Evolutionary conservation across 1,140 invertebrate genomes (phyloP), one percentile per base, ranked within the genome.

Genomic region (Andrena cerasifolii): DNA sequence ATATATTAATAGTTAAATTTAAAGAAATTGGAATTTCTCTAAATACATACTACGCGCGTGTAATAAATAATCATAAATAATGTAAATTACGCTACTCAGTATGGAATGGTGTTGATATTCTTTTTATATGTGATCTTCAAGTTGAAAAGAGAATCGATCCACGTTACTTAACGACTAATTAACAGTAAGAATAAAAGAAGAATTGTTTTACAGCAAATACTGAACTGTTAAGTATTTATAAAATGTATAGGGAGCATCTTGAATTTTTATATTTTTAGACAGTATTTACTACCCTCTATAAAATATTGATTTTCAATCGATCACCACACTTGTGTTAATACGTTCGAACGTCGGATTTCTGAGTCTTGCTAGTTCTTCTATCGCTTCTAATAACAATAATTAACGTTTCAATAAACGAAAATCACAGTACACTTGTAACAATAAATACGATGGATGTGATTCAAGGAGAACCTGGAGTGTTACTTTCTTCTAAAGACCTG

Each of bases 21-120:
- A 66, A 58, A 43, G n/a, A 54, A 67, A 68, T 6, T 59, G 21
- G 40, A 49, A 40, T 49, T 68, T 62, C 18, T 53, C 24, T 53
- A 33, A 51, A 61, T 18, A 33, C 40, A 33, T 53, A 62, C 51
- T 16, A 73, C 14, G 26, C 43, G 16, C 31, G 18, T 58, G 47
- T 78, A 82, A 82, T 79, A 79, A 82, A 82, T 79, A 82, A 61
- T 72, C 47, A 73, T 79, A 70, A 82, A 79, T 74, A 79, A 68
- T 53, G 24, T 73, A 75, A 43, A 68, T 75, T 47, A 68, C 31
- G 49, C 24, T 74, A 67, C 33, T 47, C 67, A 59, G 45, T 67
- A 79, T 82, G 77, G 65, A 28, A 75, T 73, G 63, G 59, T 73
- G 45, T 24, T 59, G n/a, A 51, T 26, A 59, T 24, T 68, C 33